Evolutionary conservation across 2,797 vertebrate genomes (phyloP).

Genomic region (Nyctibius grandis): DNA sequence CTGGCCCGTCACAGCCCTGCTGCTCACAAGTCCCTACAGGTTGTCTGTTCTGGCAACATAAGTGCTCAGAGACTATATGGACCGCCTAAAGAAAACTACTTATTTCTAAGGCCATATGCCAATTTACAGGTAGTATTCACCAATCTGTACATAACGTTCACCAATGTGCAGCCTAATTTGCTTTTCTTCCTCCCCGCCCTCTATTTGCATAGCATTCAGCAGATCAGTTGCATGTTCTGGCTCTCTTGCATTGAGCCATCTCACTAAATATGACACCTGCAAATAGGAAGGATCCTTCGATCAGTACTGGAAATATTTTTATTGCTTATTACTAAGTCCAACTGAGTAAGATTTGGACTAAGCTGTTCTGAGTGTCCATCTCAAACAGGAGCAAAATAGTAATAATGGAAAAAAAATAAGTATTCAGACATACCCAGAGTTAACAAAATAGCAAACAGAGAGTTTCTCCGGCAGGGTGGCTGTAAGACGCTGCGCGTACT

Average conservation of each 20-base stretch:
- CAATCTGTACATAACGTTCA: background rate
- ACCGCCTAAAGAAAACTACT: background rate
- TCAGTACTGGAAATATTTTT: background rate
- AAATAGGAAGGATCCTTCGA: background rate
- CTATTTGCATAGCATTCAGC: background rate
- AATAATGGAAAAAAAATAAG: background rate
- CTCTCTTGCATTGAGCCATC: background rate
- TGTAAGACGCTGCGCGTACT: conserved; percentile 88
- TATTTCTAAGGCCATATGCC: background rate
- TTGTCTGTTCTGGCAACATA: background rate
- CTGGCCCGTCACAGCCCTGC: background rate
- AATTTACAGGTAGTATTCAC: background rate
- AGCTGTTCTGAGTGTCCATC: background rate
- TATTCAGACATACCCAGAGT: conserved; percentile 86
- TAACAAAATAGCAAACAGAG: conserved; percentile 95
- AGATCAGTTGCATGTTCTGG: background rate
- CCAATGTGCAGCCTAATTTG: background rate
- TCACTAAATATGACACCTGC: background rate
- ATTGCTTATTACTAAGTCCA: background rate
- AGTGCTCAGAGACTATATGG: background rate
- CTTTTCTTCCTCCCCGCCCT: background rate
- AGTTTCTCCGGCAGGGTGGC: conserved; percentile 87
- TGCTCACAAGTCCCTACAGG: background rate
- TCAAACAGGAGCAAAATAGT: background rate
- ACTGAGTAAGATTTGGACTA: background rate